These are phyloP conservation scores for Falco rusticolus DNA, from an alignment of 2,797 vertebrate genomes.

Conservation along the genomic window DNA sequence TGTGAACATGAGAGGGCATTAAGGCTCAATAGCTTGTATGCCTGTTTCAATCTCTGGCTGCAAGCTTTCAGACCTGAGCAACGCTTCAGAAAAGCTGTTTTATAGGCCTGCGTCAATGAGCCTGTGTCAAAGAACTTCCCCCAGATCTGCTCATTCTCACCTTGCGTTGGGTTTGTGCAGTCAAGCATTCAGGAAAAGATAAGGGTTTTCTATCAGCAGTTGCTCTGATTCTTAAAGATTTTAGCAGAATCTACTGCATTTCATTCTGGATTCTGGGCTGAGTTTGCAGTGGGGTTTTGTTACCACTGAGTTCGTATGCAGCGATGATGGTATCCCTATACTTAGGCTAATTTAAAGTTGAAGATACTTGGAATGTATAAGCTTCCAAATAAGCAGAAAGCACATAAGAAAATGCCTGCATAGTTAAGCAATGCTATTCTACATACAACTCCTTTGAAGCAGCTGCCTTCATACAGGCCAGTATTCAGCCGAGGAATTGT, in stretches of 20 bases:
- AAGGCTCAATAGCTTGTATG: not conserved
- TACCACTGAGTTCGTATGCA: not conserved
- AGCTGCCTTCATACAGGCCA: not conserved
- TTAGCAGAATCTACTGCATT: not conserved
- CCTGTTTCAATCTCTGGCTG: rapidly evolving
- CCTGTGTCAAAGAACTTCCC: not conserved
- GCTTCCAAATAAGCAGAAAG: not conserved
- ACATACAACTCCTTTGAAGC: not conserved
- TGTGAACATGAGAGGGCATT: not conserved
- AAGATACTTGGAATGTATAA: not conserved
- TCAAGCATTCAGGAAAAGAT: not conserved
- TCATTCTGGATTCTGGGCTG: not conserved
- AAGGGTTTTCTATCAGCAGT: not conserved
- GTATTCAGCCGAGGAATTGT: not conserved
- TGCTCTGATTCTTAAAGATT: not conserved
- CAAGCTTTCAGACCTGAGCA: not conserved
- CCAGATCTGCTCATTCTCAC: not conserved
- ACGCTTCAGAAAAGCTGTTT: not conserved
- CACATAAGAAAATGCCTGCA: not conserved
- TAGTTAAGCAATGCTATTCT: not conserved
- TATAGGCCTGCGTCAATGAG: not conserved
- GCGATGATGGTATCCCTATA: not conserved
- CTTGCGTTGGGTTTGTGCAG: not conserved
- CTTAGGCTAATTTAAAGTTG: not conserved
- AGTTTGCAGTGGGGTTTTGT: not conserved